Evolutionary conservation across 2,113 vertebrate species (phyloP).

Genomic region (Macrotis lagotis): DNA sequence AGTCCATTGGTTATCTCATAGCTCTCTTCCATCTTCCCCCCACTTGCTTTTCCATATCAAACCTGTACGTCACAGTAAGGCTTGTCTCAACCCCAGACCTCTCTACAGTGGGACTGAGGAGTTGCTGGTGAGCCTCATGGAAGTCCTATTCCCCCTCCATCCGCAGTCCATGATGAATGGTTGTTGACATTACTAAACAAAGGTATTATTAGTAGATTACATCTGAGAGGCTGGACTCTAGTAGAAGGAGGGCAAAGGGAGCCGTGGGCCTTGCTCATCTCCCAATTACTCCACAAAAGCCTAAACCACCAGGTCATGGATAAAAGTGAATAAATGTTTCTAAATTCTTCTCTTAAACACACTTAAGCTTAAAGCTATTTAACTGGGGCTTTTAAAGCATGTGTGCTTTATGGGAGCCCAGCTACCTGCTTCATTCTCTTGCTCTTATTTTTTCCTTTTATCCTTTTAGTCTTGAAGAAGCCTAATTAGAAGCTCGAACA

Average conservation of each 20-base stretch:
- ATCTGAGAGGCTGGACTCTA: slow-evolving; percentile 76
- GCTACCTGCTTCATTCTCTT: slow-evolving; percentile 89
- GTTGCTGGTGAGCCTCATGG: slow-evolving; percentile 44
- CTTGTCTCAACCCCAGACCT: neutral
- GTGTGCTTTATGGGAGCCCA: slow-evolving; percentile 81
- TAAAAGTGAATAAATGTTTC: slow-evolving; percentile 93
- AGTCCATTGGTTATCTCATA: neutral
- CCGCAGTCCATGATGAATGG: slow-evolving; percentile 79
- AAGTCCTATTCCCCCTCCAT: slow-evolving; percentile 46
- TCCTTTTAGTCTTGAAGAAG: slow-evolving; percentile 98
- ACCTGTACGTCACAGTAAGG: neutral
- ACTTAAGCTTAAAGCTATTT: slow-evolving; percentile 88
- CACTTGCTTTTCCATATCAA: neutral
- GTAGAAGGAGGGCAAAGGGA: slow-evolving; percentile 81
- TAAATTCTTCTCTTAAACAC: slow-evolving; percentile 89
- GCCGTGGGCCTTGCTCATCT: slow-evolving; percentile 81
- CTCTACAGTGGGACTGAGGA: neutral
- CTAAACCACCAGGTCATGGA: slow-evolving; percentile 85
- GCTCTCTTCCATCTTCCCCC: neutral
- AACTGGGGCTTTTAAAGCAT: slow-evolving; percentile 86
- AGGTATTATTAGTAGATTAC: slow-evolving; percentile 89
- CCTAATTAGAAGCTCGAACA: slow-evolving; percentile 98
- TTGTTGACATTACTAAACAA: slow-evolving; percentile 88
- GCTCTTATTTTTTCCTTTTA: slow-evolving; percentile 95
- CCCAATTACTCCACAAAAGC: slow-evolving; percentile 90